Evolutionary conservation across 2,888 invertebrate genomes (phyloP), one percentile per base, ranked within the genome.

Genomic region (Sminthurinus aureus): DNA sequence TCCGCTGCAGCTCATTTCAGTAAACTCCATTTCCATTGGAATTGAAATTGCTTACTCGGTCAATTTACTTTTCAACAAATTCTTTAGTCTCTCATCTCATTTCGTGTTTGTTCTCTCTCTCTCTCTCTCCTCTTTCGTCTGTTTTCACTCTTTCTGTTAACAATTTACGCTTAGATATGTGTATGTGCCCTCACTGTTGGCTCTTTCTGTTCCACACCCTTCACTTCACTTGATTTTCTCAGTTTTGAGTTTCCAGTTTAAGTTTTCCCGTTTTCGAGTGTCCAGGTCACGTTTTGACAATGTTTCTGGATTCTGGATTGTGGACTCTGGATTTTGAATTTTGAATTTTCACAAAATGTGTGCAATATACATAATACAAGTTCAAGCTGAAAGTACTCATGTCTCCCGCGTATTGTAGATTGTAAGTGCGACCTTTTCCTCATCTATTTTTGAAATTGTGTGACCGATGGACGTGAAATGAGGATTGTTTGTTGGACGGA

Each of bases 21-120:
- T n/a, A n/a, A n/a, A 38, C 3, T 38, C 38, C 38, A 38, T 38
- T 38, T 38, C 38, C 38, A 38, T 38, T 38, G 38, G 38, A 38
- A 38, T 38, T 71, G 81, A 77, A 81, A 84, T 84, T 84, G 84
- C 78, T 81, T 81, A 81, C 81, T 78, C 84, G 81, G 81, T 84
- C 84, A 84, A 84, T 84, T 84, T 84, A 84, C 73, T 76, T 82
- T 82, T 76, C 66, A 82, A 76, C 82, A 82, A 76, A 75, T 64
- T 75, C 64, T 38, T 71, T 71, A 24, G 22, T 71, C 71, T 71
- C 71, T 71, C 67, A 20, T 69, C 24, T 26, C 67, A n/a, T 58
- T 75, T 20, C 38, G 20, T 66, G 18, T 75, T 58, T 58, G 9
- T 26, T 22, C 82, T 82, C 52, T 8, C 52, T 51, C 24, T 73